Conservation (phyloP, 2,113 vertebrate genomes). For the Podiceps cristatus region DNA sequence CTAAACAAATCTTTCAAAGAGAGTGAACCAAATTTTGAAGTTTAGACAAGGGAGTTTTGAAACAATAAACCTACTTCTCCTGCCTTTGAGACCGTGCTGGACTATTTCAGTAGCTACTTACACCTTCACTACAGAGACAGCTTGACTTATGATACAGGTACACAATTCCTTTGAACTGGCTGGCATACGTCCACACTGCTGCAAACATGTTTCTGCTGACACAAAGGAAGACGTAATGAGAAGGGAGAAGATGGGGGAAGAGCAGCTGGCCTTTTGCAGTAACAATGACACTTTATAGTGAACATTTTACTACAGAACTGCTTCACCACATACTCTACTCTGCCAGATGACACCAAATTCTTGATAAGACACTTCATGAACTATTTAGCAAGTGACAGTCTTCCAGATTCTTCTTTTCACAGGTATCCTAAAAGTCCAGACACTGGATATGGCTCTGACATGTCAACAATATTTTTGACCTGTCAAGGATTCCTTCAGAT, state of each 20-base stretch:
- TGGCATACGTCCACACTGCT: not conserved
- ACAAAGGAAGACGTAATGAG: not conserved
- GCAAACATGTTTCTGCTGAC: not conserved
- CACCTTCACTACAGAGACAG: not conserved
- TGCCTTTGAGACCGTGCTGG: not conserved
- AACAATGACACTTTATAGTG: not conserved
- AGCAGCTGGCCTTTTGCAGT: not conserved
- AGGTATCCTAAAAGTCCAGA: not conserved
- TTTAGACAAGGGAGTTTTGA: not conserved
- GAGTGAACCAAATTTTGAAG: not conserved
- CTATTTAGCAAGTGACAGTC: not conserved
- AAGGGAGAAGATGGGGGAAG: not conserved
- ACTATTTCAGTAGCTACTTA: not conserved
- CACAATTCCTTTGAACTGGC: not conserved
- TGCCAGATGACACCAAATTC: not conserved
- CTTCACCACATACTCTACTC: not conserved
- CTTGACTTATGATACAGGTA: not conserved
- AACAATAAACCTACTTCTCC: not conserved
- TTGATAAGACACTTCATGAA: not conserved
- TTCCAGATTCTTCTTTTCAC: not conserved
- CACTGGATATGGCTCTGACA: not conserved
- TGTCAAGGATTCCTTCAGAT: not conserved
- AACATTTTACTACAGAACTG: not conserved
- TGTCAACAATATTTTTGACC: not conserved
- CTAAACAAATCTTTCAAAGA: not conserved